Percentiles rank a stretch among this genome's conserved stretches.
These are phyloP conservation scores for Octodon degus DNA, from an alignment of 2,113 vertebrate genomes.

Conservation along the genomic window DNA sequence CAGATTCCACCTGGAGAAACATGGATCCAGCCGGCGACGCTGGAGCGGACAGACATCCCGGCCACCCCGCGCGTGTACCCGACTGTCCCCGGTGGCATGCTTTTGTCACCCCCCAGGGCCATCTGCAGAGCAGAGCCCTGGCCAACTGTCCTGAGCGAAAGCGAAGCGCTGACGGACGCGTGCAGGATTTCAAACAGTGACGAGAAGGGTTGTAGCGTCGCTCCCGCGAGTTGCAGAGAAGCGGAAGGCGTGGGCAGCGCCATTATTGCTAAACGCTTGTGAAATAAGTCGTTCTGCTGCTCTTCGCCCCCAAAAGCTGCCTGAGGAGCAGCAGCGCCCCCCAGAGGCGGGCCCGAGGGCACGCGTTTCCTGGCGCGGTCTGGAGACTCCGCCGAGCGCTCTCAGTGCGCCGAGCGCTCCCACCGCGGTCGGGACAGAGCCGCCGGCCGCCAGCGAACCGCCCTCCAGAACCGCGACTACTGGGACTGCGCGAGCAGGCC, in stretches of 20 bases:
- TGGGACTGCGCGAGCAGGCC: conserved; percentile 64
- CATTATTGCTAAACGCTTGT: background rate
- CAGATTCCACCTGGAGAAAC: background rate
- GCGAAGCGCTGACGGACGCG: background rate
- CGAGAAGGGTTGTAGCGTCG: background rate
- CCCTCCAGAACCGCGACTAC: conserved; percentile 70
- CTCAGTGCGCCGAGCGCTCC: conserved; percentile 52
- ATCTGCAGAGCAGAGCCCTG: background rate
- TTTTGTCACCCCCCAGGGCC: background rate
- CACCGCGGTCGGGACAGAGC: conserved; percentile 57
- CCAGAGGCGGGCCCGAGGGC: no score
- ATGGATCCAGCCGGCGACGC: background rate
- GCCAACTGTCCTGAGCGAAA: background rate
- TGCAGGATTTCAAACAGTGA: background rate
- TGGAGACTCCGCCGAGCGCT: conserved; percentile 44
- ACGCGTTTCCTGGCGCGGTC: background rate
- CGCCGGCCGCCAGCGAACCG: conserved; percentile 55
- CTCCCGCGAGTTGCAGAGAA: background rate
- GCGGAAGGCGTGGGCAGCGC: background rate
- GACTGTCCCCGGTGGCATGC: background rate
- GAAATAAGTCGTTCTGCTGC: background rate
- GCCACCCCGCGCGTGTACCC: background rate
- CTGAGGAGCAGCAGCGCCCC: background rate
- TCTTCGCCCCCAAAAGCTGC: background rate
- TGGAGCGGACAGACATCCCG: background rate